Evolutionary conservation across 2,113 vertebrate species (phyloP).

Genomic region (Nothoprocta perdicaria): DNA sequence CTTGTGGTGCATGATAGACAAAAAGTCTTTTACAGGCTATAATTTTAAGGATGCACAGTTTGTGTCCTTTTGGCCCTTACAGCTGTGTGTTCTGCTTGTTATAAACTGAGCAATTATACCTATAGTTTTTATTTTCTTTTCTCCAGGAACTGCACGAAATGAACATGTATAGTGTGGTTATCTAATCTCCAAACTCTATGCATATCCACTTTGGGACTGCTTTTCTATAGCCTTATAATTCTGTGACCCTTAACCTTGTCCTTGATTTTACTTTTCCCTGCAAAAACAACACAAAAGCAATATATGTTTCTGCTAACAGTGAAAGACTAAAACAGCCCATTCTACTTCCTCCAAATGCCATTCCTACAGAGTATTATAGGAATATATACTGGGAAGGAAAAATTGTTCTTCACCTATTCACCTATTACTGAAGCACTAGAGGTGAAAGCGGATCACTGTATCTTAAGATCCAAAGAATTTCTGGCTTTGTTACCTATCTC

Average conservation of each 20-base stretch:
- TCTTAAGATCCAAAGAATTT: neutral
- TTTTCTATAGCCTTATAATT: neutral
- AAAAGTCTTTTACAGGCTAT: neutral
- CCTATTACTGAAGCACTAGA: neutral
- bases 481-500: neutral
- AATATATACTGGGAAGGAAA: neutral
- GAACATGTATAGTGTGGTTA: too few species aligned
- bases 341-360: neutral
- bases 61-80: neutral
- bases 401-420: neutral
- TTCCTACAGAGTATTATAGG: neutral
- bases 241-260: neutral
- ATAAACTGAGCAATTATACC: neutral
- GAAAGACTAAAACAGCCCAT: neutral
- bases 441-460: neutral
- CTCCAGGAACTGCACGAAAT: neutral
- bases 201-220: neutral
- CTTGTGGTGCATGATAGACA: neutral
- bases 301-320: neutral
- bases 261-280: neutral
- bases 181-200: neutral
- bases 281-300: neutral
- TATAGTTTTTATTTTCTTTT: neutral
- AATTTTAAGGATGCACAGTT: neutral
- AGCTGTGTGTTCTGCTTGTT: neutral